phyloP scores from a whole-genome alignment of 2,113 vertebrate genomes.

The Thalassoma bifasciatum region DNA sequence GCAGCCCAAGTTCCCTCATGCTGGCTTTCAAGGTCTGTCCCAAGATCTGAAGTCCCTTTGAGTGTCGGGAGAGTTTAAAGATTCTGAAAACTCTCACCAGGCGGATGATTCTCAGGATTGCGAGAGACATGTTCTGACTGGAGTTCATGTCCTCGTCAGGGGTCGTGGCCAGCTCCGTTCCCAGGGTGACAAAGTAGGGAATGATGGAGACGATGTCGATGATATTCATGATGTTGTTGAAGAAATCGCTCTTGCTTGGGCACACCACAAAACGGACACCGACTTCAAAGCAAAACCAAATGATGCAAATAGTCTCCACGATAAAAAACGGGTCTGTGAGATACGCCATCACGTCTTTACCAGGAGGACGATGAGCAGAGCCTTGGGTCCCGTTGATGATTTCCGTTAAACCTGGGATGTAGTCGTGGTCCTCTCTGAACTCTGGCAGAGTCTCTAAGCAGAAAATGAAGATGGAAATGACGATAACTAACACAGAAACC shows the following conservation, averaged over 20 bases:
- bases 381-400: constrained; percentile 73
- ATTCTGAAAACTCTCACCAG: constrained; percentile 96
- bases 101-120: constrained; percentile 94
- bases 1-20: constrained; percentile 91
- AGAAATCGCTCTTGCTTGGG: constrained; percentile 96
- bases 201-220: constrained; percentile 97
- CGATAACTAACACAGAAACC: constrained; percentile 94
- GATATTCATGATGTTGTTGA: constrained; percentile 96
- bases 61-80: constrained; percentile 95
- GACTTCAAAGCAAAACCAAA: constrained; percentile 97
- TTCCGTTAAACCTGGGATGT: constrained; percentile 26
- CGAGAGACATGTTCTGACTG: constrained; percentile 96
- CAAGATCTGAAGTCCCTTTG: constrained; percentile 93
- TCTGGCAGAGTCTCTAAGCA: constrained; percentile 96
- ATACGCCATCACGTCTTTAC: constrained; percentile 77
- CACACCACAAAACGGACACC: constrained; percentile 92
- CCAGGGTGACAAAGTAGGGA: constrained; percentile 96
- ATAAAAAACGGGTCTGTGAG: constrained; percentile 96
- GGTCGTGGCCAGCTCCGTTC: constrained; percentile 91
- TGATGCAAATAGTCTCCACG: constrained; percentile 94
- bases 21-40: constrained; percentile 93
- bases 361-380: constrained; percentile 50
- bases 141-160: constrained; percentile 85
- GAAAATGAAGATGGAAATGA: constrained; percentile 97
- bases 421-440: constrained; percentile 89